Evolutionary conservation across 2,888 invertebrate species (phyloP).

Genomic region (Drosophila pegasa): DNA sequence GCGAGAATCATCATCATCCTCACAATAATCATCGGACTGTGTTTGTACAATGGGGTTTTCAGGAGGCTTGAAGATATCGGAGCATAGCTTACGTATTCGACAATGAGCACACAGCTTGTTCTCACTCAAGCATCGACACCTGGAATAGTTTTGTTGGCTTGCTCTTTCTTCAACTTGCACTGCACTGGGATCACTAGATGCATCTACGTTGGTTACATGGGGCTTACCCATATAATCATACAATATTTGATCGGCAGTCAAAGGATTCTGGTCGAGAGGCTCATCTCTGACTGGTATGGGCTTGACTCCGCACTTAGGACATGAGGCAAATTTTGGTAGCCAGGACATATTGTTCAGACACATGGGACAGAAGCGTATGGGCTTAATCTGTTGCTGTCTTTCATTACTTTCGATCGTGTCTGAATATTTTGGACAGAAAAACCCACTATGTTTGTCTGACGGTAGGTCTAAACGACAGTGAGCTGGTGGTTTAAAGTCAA

Average conservation of each 20-base stretch:
- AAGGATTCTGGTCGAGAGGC: slow-evolving; percentile 61
- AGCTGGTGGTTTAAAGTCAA: not conserved
- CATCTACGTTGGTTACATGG: slow-evolving; percentile 20
- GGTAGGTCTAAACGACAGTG: not conserved
- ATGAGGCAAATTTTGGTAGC: slow-evolving; percentile 84
- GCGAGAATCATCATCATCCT: slow-evolving; percentile 40
- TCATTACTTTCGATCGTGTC: not conserved
- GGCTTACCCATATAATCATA: slow-evolving; percentile 66
- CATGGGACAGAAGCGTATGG: slow-evolving; percentile 74
- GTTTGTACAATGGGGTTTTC: slow-evolving; percentile 5
- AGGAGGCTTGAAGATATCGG: slow-evolving; percentile 50
- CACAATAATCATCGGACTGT: slow-evolving; percentile 3
- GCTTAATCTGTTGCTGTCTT: slow-evolving; percentile 33
- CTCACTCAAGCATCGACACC: slow-evolving; percentile 67
- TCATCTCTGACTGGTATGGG: slow-evolving; percentile 70
- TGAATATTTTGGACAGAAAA: not conserved
- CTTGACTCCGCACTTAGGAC: slow-evolving; percentile 81
- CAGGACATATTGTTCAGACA: slow-evolving; percentile 81
- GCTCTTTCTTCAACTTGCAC: not conserved
- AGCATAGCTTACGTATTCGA: slow-evolving; percentile 73
- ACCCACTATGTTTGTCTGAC: not conserved
- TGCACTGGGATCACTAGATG: slow-evolving; percentile 3
- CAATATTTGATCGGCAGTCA: slow-evolving; percentile 77
- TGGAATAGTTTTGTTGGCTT: not conserved
- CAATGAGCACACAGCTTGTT: slow-evolving; percentile 76